Evolutionary conservation across 1,140 invertebrate species (phyloP).

Genomic region (Dreissena polymorpha): DNA sequence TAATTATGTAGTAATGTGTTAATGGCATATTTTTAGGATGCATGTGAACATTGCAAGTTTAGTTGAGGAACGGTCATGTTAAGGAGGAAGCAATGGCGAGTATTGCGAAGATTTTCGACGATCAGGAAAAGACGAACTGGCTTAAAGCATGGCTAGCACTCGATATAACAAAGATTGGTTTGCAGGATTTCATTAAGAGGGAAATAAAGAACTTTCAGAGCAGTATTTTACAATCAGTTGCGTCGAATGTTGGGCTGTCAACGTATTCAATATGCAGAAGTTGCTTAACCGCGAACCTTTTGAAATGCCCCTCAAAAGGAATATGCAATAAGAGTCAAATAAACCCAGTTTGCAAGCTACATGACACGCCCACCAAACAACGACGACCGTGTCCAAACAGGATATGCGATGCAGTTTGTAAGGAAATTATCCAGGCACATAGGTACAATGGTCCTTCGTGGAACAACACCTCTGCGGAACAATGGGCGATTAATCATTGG

Average conservation of each 20-base stretch:
- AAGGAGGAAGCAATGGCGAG: too few relatives aligned
- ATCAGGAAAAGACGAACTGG: background rate
- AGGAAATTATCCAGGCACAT: background rate
- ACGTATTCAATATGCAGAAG: background rate
- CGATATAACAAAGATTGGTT: background rate
- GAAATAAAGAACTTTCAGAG: background rate
- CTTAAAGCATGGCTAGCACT: slow-evolving; percentile 2
- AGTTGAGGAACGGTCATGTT: too few relatives aligned
- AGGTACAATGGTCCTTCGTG: background rate
- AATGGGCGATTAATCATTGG: background rate
- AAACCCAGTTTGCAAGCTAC: background rate
- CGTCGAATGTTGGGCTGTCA: background rate
- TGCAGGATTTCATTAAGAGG: background rate
- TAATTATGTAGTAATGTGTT: too few relatives aligned
- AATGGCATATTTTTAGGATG: too few relatives aligned
- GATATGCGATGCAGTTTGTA: background rate
- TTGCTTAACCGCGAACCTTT: slow-evolving; percentile 12
- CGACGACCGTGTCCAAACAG: background rate
- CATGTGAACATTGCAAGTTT: too few relatives aligned
- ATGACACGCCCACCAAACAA: background rate
- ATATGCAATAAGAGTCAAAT: background rate
- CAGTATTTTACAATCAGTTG: background rate
- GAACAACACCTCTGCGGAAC: background rate
- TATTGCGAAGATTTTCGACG: background rate
- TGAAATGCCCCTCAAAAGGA: background rate